These are phyloP conservation scores for Chloromyia formosa DNA, from an alignment of 2,888 invertebrate genomes.

Conservation along the genomic window DNA sequence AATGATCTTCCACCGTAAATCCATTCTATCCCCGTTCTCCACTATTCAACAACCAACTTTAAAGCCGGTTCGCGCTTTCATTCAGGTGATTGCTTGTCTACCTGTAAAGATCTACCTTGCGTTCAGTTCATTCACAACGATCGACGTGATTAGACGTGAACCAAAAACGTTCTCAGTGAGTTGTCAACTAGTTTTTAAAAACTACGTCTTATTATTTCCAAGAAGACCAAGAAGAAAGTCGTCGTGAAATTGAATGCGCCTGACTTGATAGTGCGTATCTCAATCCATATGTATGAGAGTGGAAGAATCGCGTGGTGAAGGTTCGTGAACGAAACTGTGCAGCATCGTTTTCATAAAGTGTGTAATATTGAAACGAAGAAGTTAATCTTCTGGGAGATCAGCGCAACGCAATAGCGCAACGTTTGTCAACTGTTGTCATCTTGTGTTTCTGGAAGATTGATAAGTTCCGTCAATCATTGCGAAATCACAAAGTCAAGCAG, in stretches of 20 bases:
- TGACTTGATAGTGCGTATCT: not conserved
- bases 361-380: no score
- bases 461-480: not conserved
- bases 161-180: not conserved
- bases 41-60: not conserved
- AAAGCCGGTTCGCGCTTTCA: not conserved
- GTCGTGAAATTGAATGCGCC: not conserved
- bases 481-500: not conserved
- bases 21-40: not conserved
- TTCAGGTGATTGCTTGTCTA: not conserved
- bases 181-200: not conserved
- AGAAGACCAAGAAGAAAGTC: not conserved
- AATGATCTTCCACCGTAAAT: not conserved
- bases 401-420: no score
- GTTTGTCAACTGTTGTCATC: no score
- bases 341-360: no score
- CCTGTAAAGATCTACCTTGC: not conserved
- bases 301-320: no score
- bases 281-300: not conserved
- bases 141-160: constrained; percentile 10
- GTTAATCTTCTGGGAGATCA: no score
- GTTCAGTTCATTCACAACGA: not conserved
- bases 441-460: constrained; percentile 2
- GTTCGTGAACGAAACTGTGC: no score
- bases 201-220: not conserved